Evolutionary conservation across 2,797 vertebrate species (phyloP).

Genomic region (Sandelia bainsii): DNA sequence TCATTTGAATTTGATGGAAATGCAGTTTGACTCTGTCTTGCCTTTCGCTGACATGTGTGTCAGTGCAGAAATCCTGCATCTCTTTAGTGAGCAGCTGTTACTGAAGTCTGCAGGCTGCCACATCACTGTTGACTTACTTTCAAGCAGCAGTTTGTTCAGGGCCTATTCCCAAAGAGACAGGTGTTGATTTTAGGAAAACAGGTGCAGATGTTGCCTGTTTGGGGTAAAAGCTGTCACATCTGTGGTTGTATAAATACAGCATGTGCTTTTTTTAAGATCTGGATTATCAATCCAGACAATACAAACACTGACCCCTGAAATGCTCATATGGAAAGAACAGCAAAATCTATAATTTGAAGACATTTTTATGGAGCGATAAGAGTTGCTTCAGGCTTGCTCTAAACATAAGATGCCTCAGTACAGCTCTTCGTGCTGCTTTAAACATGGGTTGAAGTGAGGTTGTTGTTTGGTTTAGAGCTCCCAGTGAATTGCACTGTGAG

Average conservation of each 20-base stretch:
- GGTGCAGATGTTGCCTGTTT: conserved; percentile 57
- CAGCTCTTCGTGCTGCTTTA: conserved; percentile 43
- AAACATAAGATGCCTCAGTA: conserved; percentile 12
- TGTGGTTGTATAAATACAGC: conserved; percentile 38
- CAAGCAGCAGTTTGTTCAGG: conserved; percentile 42
- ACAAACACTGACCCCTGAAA: background rate
- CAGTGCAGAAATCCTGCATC: conserved; percentile 24
- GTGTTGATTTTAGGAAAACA: conserved; percentile 62
- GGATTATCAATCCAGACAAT: conserved; percentile 2
- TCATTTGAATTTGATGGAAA: background rate
- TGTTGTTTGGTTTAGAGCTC: conserved; percentile 28
- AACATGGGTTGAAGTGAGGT: conserved; percentile 38
- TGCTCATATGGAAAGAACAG: background rate
- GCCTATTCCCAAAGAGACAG: conserved; percentile 57
- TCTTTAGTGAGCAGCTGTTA: conserved; percentile 57
- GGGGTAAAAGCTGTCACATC: conserved; percentile 30
- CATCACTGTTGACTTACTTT: conserved; percentile 43
- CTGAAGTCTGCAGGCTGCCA: conserved; percentile 42
- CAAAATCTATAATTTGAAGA: background rate
- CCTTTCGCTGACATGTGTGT: conserved; percentile 10
- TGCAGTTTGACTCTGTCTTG: conserved; percentile 18
- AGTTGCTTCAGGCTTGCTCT: conserved; percentile 4
- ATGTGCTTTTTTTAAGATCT: conserved; percentile 11
- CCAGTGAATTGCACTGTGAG: conserved; percentile 23
- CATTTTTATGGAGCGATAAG: background rate